Evolutionary conservation across 37 sponge, comb jelly and placozoan species (phyloP).

Genomic region (Bolinopsis microptera): DNA sequence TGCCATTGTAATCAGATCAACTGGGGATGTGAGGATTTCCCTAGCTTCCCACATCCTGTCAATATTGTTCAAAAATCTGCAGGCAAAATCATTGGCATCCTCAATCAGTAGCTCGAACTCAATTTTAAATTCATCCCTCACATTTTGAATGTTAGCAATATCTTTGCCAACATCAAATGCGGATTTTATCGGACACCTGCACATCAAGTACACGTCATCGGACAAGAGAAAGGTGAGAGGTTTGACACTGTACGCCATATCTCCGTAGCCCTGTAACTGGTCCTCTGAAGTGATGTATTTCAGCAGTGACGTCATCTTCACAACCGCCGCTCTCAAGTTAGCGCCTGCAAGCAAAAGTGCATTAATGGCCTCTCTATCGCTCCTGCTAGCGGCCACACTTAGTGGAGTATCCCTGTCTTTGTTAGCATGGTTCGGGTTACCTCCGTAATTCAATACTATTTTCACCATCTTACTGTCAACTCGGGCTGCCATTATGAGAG

Average conservation of each 20-base stretch:
- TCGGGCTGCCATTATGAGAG: background rate
- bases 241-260: background rate
- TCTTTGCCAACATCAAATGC: background rate
- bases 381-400: background rate
- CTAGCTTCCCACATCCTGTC: background rate
- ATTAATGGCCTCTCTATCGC: background rate
- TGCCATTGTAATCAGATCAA: background rate
- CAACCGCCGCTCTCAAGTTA: background rate
- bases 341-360: background rate
- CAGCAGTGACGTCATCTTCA: background rate
- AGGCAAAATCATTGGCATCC: background rate
- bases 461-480: background rate
- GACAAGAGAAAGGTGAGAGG: background rate
- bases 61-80: background rate
- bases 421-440: conserved; percentile 9
- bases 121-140: background rate
- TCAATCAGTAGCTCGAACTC: background rate
- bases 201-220: background rate
- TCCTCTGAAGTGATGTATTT: too few species aligned
- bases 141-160: background rate
- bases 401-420: background rate
- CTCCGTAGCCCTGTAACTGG: background rate
- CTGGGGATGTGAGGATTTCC: background rate
- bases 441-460: background rate
- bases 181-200: background rate